A percentile compares a stretch with the other conserved stretches of the same genome.
Evolutionary conservation across 2,888 invertebrate species (phyloP).

Genomic region (Trissolcus brochymenae): DNA sequence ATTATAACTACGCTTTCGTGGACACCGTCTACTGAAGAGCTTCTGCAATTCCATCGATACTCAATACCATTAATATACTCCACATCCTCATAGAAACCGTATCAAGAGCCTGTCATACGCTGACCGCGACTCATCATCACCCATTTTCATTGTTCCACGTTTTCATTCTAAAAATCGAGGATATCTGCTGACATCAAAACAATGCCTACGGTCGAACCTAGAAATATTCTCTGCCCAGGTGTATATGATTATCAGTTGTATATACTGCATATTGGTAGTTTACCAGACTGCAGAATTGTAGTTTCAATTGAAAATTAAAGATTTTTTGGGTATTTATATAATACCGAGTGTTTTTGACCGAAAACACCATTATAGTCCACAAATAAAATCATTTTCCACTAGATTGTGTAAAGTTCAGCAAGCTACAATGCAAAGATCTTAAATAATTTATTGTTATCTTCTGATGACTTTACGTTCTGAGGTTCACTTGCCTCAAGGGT

Average conservation of each 20-base stretch:
- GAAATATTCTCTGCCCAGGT: too few species aligned
- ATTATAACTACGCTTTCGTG: conserved; percentile 69
- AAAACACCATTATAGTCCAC: conserved; percentile 11
- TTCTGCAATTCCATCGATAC: conserved; percentile 60
- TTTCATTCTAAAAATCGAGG: conserved; percentile 27
- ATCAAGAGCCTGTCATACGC: conserved; percentile 59
- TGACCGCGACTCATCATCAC: conserved; percentile 36
- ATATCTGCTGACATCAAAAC: conserved; percentile 32
- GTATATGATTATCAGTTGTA: too few species aligned
- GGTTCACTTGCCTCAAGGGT: conserved; percentile 51
- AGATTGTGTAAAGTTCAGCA: conserved; percentile 13
- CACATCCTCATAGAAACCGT: conserved; percentile 59
- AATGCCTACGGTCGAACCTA: conserved; percentile 34
- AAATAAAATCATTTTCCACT: conserved; percentile 34
- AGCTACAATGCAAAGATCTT: conserved; percentile 14
- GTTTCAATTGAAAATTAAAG: too few species aligned
- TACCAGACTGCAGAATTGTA: neutral
- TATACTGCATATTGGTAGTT: too few species aligned
- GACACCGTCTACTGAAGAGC: conserved; percentile 60
- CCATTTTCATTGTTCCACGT: conserved; percentile 35
- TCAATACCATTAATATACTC: conserved; percentile 68
- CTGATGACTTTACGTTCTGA: conserved; percentile 53
- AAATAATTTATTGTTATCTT: conserved; percentile 52
- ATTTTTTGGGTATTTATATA: too few species aligned
- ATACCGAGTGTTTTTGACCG: too few species aligned